These are phyloP conservation scores for Eidolon helvum DNA, from an alignment of 2,113 vertebrate species.

Conservation along the genomic window DNA sequence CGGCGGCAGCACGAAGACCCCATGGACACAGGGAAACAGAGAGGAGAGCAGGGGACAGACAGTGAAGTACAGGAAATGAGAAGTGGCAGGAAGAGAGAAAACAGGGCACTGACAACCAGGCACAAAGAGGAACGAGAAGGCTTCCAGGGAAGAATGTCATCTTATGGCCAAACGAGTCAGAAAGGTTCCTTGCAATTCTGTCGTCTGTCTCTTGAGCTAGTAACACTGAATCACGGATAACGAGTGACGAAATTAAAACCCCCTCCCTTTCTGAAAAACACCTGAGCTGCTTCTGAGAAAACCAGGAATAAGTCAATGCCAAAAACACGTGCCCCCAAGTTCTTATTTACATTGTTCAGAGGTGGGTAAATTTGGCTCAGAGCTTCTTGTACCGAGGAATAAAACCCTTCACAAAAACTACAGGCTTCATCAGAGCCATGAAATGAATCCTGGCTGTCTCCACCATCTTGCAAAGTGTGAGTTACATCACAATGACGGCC, in stretches of 20 bases:
- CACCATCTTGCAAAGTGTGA: neutral
- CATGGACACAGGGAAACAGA: rapidly evolving
- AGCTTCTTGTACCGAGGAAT: neutral
- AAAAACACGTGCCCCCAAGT: neutral
- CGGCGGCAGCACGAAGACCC: neutral
- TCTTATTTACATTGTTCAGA: neutral
- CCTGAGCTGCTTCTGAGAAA: neutral
- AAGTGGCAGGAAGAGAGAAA: neutral
- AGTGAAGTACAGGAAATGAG: neutral
- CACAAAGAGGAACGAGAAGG: neutral
- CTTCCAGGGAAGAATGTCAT: neutral
- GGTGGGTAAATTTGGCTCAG: neutral
- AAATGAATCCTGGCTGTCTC: neutral
- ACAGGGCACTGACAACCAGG: neutral
- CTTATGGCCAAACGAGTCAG: neutral
- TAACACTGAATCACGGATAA: neutral
- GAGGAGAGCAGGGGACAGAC: neutral
- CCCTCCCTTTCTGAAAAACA: neutral
- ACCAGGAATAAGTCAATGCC: neutral
- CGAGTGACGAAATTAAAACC: neutral
- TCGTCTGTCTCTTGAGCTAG: neutral
- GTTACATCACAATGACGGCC: neutral
- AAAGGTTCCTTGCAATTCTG: neutral
- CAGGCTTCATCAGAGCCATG: neutral
- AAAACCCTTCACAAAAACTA: neutral